phyloP scores from a whole-genome alignment of 2,797 vertebrate genomes.

The Crocidura indochinensis region DNA sequence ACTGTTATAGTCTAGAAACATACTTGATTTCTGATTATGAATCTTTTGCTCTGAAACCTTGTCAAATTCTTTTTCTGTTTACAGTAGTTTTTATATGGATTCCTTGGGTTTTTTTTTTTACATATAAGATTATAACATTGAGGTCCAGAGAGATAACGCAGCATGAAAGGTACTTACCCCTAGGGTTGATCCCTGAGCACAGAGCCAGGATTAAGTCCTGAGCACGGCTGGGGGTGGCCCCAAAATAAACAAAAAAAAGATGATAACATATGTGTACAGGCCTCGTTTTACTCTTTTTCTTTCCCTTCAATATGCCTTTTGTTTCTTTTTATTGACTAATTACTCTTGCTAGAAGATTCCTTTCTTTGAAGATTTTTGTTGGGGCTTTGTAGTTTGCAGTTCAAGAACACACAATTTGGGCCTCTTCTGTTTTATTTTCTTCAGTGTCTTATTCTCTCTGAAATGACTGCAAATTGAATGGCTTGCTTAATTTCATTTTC shows the following conservation, averaged over 20 bases:
- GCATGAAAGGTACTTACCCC: too few species aligned
- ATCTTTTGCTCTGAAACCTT: not conserved
- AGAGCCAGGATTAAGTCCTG: too few species aligned
- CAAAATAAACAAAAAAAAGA: too few species aligned
- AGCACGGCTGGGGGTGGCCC: too few species aligned
- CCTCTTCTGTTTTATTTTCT: slow-evolving; percentile 7
- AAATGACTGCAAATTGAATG: slow-evolving; percentile 9
- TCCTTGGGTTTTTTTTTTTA: not conserved
- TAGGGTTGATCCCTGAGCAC: too few species aligned
- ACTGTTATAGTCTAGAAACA: not conserved
- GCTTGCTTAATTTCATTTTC: slow-evolving; percentile 63
- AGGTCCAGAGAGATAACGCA: too few species aligned
- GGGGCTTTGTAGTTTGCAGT: not conserved
- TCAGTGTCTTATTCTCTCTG: not conserved
- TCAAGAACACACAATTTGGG: not conserved
- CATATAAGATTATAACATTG: too few species aligned
- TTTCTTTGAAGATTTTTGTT: not conserved
- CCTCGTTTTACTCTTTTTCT: not conserved
- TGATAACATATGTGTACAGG: not conserved
- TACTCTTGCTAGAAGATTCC: not conserved
- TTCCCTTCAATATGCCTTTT: not conserved
- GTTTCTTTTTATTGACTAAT: slow-evolving; percentile 17
- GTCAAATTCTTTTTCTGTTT: not conserved
- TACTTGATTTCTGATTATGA: not conserved
- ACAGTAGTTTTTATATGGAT: not conserved